phyloP scores from a whole-genome alignment of 2,113 vertebrate species.

The Menura novaehollandiae region DNA sequence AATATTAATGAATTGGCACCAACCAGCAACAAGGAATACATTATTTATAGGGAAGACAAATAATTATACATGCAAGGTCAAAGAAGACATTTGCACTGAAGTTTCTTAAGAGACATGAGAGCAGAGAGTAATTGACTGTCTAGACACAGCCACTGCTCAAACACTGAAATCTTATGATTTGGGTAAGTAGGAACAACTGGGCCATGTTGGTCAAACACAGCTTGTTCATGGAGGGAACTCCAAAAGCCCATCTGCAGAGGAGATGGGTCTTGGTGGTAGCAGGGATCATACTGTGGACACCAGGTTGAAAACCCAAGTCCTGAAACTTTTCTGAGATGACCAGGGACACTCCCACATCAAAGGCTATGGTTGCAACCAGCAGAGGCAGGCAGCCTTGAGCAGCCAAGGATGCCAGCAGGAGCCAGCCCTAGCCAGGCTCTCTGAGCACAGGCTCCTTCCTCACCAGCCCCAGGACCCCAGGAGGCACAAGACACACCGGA shows the following conservation, averaged over 20 bases:
- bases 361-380: neutral
- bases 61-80: conserved; percentile 48
- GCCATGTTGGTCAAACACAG: neutral
- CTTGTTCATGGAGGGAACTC: neutral
- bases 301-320: neutral
- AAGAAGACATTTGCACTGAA: neutral
- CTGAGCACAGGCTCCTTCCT: neutral
- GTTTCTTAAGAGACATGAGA: neutral
- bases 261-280: neutral
- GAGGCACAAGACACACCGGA: neutral
- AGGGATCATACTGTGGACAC: neutral
- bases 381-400: neutral
- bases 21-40: conserved; percentile 27
- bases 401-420: neutral
- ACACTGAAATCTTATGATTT: neutral
- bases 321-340: neutral
- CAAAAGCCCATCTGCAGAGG: neutral
- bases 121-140: conserved; percentile 21
- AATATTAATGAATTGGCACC: conserved; percentile 43
- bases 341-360: neutral
- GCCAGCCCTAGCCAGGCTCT: neutral
- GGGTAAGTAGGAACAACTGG: neutral
- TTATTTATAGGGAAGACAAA: conserved; percentile 45
- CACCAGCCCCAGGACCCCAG: neutral
- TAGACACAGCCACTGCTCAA: neutral